Base-by-base conservation (phyloP, 2,113 vertebrate genomes). In the Cottus gobio region DNA sequence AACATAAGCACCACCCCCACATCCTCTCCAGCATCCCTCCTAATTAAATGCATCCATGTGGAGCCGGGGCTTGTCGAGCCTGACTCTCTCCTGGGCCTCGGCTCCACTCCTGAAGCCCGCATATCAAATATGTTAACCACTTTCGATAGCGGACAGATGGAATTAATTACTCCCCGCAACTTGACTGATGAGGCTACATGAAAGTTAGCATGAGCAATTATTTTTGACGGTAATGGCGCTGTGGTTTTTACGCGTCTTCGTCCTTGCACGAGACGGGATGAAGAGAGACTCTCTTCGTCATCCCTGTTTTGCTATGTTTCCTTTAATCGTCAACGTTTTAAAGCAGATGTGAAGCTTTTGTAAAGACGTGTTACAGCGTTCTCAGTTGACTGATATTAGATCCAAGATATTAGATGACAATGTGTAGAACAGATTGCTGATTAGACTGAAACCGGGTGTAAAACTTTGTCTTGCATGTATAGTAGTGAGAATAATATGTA, bases 21-120 rank as follows among this genome's bases (percentile, higher is more conserved):
- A 91, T 95, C 93, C 95, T 44, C 94, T 94, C 95, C 95, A 95
- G 90, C 92, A 92, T 94, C 95, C 93, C 95, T 94, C 91, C 95
- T 98, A 97, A 99, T 99, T 99, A 98, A 98, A 97, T 96, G 95
- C 96, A 96, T 93, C 96, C 97, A 95, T 96, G 96, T 97, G 96
- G 95, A 97, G 94, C 96, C 91, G 94, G 94, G 95, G 95, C 93
- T 87, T 92, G 94, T 96, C 93, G 94, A 79, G 92, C 79, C 75
- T 74, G 76, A 93, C 92, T 91, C 95, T 96, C 96, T 94, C 90
- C 75, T 93, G 94, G 93, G 92, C 86, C 86, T 84, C 83, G 15
- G 77, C 77, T 88, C 79, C 57, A 63, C 85, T 86, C 85, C 77
- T 81, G 76, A 80, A 90, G 89, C 81, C 77, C 3, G 16, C 83